Percentiles rank a stretch among this genome's conserved stretches.
These are phyloP conservation scores for Amniataba percoides DNA, from an alignment of 2,797 vertebrate species.

Conservation along the genomic window DNA sequence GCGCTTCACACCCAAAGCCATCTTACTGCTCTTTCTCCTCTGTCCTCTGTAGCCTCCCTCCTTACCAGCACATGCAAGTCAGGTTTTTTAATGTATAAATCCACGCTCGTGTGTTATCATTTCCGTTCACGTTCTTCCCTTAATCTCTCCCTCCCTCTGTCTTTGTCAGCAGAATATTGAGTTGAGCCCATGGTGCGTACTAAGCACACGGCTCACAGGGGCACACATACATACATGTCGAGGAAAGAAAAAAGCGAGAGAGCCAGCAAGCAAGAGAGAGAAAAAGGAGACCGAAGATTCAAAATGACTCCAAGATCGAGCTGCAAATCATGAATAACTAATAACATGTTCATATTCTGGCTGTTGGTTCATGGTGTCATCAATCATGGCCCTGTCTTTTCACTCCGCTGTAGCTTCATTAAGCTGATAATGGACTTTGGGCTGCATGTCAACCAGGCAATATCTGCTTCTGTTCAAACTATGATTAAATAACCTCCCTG, in stretches of 20 bases:
- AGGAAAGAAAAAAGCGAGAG: background rate
- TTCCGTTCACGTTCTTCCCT: constrained; percentile 33
- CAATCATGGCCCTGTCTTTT: constrained; percentile 47
- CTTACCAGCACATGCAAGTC: constrained; percentile 23
- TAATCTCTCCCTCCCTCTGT: constrained; percentile 44
- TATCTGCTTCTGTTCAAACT: constrained; percentile 60
- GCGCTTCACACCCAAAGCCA: background rate
- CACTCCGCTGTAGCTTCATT: constrained; percentile 56
- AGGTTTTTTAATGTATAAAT: constrained; percentile 58
- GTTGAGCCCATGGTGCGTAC: background rate
- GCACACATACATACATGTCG: constrained; percentile 13
- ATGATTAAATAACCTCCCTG: constrained; percentile 64
- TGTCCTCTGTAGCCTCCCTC: background rate
- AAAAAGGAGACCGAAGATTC: constrained; percentile 31
- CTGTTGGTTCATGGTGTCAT: constrained; percentile 52
- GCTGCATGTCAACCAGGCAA: constrained; percentile 55
- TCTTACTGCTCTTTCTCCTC: background rate
- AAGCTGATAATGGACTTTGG: constrained; percentile 67
- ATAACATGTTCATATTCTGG: constrained; percentile 40
- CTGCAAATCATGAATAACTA: constrained; percentile 62
- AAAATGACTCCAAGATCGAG: constrained; percentile 46
- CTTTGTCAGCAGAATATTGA: constrained; percentile 71
- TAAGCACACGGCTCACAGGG: background rate
- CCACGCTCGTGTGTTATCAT: constrained; percentile 49
- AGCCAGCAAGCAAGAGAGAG: background rate